A percentile compares a stretch with the other conserved stretches of the same genome.
These are phyloP conservation scores for Acipenser transmontanus DNA, from an alignment of 2,797 vertebrate species.

Conservation along the genomic window DNA sequence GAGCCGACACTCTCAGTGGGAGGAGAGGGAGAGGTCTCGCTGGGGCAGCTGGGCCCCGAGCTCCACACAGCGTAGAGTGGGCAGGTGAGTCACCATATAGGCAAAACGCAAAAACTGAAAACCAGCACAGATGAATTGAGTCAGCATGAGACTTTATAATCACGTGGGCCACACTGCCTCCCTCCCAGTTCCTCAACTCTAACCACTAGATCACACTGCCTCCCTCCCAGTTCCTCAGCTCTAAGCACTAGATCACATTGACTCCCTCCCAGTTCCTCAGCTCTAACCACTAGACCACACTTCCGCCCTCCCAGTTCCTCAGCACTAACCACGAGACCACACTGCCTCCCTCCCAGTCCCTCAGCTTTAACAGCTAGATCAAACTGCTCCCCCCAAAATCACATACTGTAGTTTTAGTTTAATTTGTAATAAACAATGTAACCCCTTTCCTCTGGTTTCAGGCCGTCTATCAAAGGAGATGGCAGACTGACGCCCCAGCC, in stretches of 20 bases:
- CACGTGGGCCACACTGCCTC: neutral
- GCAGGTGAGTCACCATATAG: conserved; percentile 34
- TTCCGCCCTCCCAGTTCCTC: neutral
- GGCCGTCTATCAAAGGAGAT: conserved; percentile 37
- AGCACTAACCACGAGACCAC: neutral
- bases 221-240: no score
- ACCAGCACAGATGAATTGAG: neutral
- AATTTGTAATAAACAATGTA: no score
- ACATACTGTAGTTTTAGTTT: no score
- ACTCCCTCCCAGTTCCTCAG: neutral
- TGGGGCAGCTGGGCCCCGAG: conserved; percentile 47
- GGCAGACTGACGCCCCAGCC: conserved; percentile 29
- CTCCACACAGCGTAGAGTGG: conserved; percentile 35
- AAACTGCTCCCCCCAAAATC: no score
- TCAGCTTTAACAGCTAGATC: no score
- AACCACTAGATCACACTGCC: no score
- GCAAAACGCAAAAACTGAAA: neutral
- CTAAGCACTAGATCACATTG: no score
- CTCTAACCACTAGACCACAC: no score
- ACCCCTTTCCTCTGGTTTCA: conserved; percentile 16
- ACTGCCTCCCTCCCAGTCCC: neutral
- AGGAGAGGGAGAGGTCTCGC: conserved; percentile 40
- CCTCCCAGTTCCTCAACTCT: no score
- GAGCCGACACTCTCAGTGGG: conserved; percentile 36
- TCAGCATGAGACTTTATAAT: neutral